These are phyloP conservation scores for Macrosoma leucophasiata DNA, from an alignment of 2,888 invertebrate genomes.

Conservation along the genomic window DNA sequence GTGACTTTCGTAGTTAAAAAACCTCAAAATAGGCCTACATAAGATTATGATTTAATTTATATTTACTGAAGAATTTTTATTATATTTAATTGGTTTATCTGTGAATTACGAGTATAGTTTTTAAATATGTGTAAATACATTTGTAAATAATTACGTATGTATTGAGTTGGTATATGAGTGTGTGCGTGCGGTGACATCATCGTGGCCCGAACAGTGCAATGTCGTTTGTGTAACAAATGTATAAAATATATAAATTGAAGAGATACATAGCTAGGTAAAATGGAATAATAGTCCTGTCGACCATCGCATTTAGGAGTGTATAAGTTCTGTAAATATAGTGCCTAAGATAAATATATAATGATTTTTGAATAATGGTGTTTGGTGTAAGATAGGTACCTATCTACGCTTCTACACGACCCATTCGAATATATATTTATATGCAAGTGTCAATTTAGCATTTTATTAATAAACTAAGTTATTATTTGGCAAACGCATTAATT, in stretches of 20 bases:
- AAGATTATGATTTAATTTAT: too few relatives aligned
- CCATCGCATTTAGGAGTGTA: constrained; percentile 61
- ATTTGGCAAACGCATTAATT: constrained; percentile 41
- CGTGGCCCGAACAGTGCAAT: constrained; percentile 69
- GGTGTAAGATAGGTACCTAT: constrained; percentile 72
- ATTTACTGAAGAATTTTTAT: too few relatives aligned
- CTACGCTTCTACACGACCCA: constrained; percentile 67
- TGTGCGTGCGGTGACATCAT: constrained; percentile 41
- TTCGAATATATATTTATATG: constrained; percentile 67
- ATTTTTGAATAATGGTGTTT: constrained; percentile 65
- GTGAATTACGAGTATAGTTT: too few relatives aligned
- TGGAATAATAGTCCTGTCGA: constrained; percentile 66
- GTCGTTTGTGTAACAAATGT: constrained; percentile 62
- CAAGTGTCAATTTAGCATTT: constrained; percentile 69
- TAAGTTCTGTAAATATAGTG: constrained; percentile 66
- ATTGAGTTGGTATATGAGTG: too few relatives aligned
- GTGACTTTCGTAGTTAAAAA: too few relatives aligned
- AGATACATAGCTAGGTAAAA: constrained; percentile 63
- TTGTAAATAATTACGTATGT: constrained; percentile 31
- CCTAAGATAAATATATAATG: constrained; percentile 44
- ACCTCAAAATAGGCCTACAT: too few relatives aligned
- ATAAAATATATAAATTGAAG: constrained; percentile 48
- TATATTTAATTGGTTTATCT: too few relatives aligned
- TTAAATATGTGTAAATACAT: background rate
- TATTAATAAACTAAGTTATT: constrained; percentile 17